Percentiles rank a stretch among this genome's conserved stretches.
Conservation (phyloP, 2,888 invertebrate genomes). For the Horisme vitalbata region DNA sequence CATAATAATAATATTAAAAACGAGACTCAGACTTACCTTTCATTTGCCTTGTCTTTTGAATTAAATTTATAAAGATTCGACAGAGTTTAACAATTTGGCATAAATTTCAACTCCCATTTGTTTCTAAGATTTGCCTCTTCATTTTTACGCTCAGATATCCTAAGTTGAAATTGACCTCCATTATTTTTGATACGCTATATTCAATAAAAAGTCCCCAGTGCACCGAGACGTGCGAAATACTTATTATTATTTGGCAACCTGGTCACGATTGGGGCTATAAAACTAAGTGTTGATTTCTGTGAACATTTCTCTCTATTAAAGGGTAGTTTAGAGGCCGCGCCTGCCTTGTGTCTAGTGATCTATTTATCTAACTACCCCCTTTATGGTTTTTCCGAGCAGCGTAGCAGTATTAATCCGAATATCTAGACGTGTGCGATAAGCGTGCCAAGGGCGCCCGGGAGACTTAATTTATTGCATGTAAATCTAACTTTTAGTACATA, state of each 20-base stretch:
- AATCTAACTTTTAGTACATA: slow-evolving; percentile 11
- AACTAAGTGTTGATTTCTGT: slow-evolving; percentile 64
- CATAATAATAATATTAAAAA: slow-evolving; percentile 36
- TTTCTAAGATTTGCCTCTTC: not conserved
- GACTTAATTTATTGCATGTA: slow-evolving; percentile 16
- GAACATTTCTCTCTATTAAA: slow-evolving; percentile 68
- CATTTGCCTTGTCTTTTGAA: slow-evolving; percentile 16
- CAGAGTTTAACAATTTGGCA: not conserved
- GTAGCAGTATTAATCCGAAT: slow-evolving; percentile 37
- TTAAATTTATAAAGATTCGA: slow-evolving; percentile 21
- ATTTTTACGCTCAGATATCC: slow-evolving; percentile 12
- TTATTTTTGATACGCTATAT: slow-evolving; percentile 13
- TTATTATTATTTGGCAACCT: slow-evolving; percentile 47
- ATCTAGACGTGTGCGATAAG: slow-evolving; percentile 31
- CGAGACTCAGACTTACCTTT: slow-evolving; percentile 36
- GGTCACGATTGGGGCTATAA: slow-evolving; percentile 55
- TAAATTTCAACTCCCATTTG: not conserved
- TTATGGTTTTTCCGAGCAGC: slow-evolving; percentile 57
- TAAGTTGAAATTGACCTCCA: slow-evolving; percentile 1
- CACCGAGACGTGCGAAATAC: slow-evolving; percentile 27
- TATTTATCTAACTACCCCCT: slow-evolving; percentile 67
- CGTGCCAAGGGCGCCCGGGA: slow-evolving; percentile 18
- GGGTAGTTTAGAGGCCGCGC: slow-evolving; percentile 59
- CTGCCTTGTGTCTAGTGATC: slow-evolving; percentile 55
- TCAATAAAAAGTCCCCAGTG: slow-evolving; percentile 10